Percentiles rank a stretch among this genome's conserved stretches.
Evolutionary conservation across 2,797 vertebrate species (phyloP).

Genomic region (Tokudaia muenninki): DNA sequence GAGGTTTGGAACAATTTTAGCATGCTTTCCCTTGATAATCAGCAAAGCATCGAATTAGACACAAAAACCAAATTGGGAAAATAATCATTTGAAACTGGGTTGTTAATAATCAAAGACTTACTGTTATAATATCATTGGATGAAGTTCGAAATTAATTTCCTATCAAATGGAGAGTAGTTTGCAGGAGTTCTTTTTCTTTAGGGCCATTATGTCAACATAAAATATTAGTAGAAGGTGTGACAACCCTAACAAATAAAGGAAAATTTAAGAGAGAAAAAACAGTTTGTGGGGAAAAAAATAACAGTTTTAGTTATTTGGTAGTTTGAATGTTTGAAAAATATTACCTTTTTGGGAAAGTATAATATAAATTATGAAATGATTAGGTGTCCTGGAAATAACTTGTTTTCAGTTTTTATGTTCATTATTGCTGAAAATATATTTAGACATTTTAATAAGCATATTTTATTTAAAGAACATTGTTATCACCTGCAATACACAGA

Average conservation of each 20-base stretch:
- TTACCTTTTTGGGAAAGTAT: slow-evolving; percentile 12
- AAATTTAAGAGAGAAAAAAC: not conserved
- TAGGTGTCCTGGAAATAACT: not conserved
- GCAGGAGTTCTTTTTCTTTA: slow-evolving; percentile 34
- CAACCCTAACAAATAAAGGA: not conserved
- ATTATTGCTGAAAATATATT: not conserved
- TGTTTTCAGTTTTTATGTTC: slow-evolving; percentile 11
- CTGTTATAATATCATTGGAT: not conserved
- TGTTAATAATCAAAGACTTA: not conserved
- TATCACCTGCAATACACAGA: slow-evolving; percentile 21
- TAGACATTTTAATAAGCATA: slow-evolving; percentile 14
- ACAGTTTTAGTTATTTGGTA: slow-evolving; percentile 43
- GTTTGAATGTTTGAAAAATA: slow-evolving; percentile 33
- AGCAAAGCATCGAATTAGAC: slow-evolving; percentile 35
- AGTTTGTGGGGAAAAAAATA: not conserved
- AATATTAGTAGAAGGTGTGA: not conserved
- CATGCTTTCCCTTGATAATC: slow-evolving; percentile 41
- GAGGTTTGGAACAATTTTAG: slow-evolving; percentile 50
- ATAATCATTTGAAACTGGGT: slow-evolving; percentile 16
- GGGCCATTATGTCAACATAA: slow-evolving; percentile 35
- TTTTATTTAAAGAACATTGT: slow-evolving; percentile 52
- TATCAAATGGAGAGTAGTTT: slow-evolving; percentile 24
- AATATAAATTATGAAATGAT: slow-evolving; percentile 37
- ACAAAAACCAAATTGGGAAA: slow-evolving; percentile 29
- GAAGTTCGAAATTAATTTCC: slow-evolving; percentile 10